Conservation (phyloP, 2,113 vertebrate genomes). For the Apodemus speciosus region DNA sequence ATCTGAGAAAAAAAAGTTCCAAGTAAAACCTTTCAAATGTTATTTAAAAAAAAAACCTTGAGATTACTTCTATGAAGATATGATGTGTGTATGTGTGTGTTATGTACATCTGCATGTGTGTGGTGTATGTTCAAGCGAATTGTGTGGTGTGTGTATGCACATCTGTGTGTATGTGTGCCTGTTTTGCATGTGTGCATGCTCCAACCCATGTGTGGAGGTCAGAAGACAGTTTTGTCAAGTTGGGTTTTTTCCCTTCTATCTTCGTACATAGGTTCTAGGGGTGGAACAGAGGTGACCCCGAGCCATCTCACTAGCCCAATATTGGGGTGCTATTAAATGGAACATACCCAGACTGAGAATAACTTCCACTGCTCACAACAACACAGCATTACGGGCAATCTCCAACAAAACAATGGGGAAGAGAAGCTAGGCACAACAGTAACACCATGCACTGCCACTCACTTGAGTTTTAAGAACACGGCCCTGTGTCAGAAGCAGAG, state of each 20-base stretch:
- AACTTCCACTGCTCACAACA: neutral
- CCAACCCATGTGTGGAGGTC: neutral
- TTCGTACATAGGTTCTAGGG: no score
- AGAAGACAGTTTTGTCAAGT: neutral
- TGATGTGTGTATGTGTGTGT: neutral
- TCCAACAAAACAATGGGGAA: neutral
- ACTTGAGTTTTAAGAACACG: neutral
- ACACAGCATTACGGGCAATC: neutral
- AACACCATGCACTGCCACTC: no score
- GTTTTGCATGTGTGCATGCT: accelerated
- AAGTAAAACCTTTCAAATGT: neutral
- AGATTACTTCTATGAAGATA: neutral
- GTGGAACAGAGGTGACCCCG: neutral
- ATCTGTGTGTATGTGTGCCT: neutral
- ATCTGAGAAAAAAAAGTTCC: neutral
- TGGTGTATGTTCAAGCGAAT: no score
- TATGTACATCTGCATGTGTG: neutral
- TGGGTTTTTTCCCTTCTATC: neutral
- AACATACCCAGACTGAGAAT: neutral
- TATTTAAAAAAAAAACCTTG: neutral
- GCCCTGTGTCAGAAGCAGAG: neutral
- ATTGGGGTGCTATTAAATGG: neutral
- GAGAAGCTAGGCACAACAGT: neutral
- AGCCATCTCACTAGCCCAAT: neutral
- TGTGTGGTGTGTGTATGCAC: neutral